A percentile compares a stretch with the other conserved stretches of the same genome.
Evolutionary conservation across 2,888 invertebrate species (phyloP).

Genomic region (Cyclophora punctaria): DNA sequence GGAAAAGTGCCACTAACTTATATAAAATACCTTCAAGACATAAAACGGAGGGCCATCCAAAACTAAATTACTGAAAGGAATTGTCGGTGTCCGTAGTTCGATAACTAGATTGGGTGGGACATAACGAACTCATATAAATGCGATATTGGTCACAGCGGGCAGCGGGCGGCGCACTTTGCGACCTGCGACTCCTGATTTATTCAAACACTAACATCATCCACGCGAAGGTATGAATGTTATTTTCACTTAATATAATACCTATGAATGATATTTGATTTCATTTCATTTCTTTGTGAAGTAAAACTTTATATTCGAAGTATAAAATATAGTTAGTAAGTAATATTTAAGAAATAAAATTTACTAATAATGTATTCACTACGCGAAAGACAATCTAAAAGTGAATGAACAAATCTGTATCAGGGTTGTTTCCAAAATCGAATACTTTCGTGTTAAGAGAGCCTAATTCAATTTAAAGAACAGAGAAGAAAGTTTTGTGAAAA

Average conservation of each 20-base stretch:
- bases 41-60: conserved; percentile 25
- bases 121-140: conserved; percentile 54
- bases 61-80: conserved; percentile 31
- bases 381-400: too few relatives aligned
- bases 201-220: conserved; percentile 40
- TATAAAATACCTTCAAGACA: conserved; percentile 11
- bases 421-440: not conserved
- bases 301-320: too few relatives aligned
- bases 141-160: conserved; percentile 36
- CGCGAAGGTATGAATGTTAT: conserved; percentile 35
- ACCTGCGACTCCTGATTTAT: conserved; percentile 45
- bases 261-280: conserved; percentile 4
- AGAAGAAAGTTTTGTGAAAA: conserved; percentile 16
- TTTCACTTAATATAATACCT: conserved; percentile 30
- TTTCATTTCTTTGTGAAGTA: too few relatives aligned
- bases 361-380: too few relatives aligned
- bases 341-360: not conserved
- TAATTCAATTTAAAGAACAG: conserved; percentile 23
- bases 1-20: conserved; percentile 3
- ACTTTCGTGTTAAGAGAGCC: conserved; percentile 1
- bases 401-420: not conserved
- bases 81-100: conserved; percentile 23
- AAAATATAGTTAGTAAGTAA: too few relatives aligned
- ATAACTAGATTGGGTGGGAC: conserved; percentile 32
- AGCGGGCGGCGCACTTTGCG: conserved; percentile 32